Conservation (phyloP, 2,113 vertebrate genomes). For the Dicentrarchus labrax region DNA sequence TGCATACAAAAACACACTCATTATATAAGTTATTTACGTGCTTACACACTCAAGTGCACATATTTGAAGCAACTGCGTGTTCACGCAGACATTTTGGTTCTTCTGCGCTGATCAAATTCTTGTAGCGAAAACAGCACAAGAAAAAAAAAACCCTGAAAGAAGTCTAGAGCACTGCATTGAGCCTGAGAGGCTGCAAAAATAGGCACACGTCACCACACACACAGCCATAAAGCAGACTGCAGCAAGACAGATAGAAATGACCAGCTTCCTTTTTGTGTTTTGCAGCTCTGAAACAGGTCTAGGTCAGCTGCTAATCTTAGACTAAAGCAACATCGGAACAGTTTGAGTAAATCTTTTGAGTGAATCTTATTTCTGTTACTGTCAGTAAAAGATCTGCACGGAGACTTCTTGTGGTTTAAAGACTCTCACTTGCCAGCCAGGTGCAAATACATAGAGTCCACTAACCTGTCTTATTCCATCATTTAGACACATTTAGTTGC, state of each 20-base stretch:
- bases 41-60: background rate
- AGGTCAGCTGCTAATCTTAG: conserved; percentile 67
- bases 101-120: conserved; percentile 28
- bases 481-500: conserved; percentile 33
- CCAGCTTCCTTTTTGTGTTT: conserved; percentile 30
- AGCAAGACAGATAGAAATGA: conserved; percentile 54
- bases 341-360: conserved; percentile 13
- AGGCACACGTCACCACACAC: conserved; percentile 63
- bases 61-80: background rate
- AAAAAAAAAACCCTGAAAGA: conserved; percentile 10
- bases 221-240: conserved; percentile 69
- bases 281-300: conserved; percentile 54
- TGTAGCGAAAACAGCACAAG: conserved; percentile 14
- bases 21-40: background rate
- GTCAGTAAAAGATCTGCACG: background rate
- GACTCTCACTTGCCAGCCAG: conserved; percentile 6
- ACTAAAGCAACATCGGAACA: conserved; percentile 24
- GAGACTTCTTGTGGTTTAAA: background rate
- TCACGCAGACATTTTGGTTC: background rate
- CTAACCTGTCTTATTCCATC: conserved; percentile 28
- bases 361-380: background rate
- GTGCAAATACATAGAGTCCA: background rate
- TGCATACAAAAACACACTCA: background rate
- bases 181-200: conserved; percentile 59
- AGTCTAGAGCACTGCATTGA: conserved; percentile 47